A percentile compares a stretch with the other conserved stretches of the same genome.
Evolutionary conservation across 2,113 vertebrate genomes (phyloP).

Genomic region (Suricata suricatta): DNA sequence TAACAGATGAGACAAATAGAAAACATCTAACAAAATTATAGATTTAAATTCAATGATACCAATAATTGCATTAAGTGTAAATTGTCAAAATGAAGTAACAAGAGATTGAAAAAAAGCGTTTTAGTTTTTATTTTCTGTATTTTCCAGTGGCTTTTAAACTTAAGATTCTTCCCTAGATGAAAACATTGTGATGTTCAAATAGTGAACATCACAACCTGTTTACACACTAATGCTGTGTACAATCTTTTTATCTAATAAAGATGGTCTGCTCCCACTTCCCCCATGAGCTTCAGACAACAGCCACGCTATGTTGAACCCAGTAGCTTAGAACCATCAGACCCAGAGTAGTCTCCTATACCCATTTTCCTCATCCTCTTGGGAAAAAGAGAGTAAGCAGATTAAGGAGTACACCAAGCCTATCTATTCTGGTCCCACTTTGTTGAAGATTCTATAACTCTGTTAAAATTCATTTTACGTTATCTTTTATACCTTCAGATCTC

Average conservation of each 20-base stretch:
- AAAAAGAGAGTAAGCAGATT: not conserved
- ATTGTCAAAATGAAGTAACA: constrained; percentile 12
- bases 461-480: not conserved
- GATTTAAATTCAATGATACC: not conserved
- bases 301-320: not conserved
- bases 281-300: not conserved
- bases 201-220: not conserved
- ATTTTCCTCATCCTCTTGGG: not conserved
- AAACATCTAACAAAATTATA: constrained; percentile 21
- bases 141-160: not conserved
- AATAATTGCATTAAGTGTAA: not conserved
- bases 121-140: not conserved
- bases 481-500: not conserved
- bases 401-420: not conserved
- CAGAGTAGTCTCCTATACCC: not conserved
- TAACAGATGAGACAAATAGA: not conserved
- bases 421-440: not conserved
- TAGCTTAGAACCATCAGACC: not conserved
- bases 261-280: not conserved
- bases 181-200: not conserved
- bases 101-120: not conserved
- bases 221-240: not conserved
- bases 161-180: not conserved
- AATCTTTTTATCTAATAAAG: not conserved
- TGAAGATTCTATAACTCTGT: not conserved